Evolutionary conservation across 2,797 vertebrate species (phyloP).

Genomic region (Taenioides sp.): DNA sequence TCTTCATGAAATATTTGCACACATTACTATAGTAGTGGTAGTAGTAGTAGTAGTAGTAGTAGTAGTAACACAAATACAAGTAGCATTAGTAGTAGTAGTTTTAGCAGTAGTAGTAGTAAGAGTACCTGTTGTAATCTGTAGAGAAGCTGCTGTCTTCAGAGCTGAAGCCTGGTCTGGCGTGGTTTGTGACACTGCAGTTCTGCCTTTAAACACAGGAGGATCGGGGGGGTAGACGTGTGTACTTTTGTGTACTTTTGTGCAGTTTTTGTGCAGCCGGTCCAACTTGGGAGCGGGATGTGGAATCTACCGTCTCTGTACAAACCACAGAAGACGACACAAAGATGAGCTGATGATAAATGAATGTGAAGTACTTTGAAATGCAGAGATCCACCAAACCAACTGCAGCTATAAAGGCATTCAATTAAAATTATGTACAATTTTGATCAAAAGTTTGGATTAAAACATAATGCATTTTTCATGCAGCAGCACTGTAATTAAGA

Average conservation of each 20-base stretch:
- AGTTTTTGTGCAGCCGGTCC: constrained; percentile 26
- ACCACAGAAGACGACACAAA: constrained; percentile 28
- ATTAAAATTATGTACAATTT: neutral
- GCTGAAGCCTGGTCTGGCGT: constrained; percentile 35
- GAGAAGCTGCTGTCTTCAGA: constrained; percentile 39
- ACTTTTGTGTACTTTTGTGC: constrained; percentile 15
- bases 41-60: neutral
- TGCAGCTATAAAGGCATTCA: neutral
- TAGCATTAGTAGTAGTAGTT: neutral
- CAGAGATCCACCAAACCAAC: neutral
- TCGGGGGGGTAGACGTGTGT: neutral
- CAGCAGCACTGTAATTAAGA: neutral
- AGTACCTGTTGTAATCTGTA: constrained; percentile 3
- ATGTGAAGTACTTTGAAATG: neutral
- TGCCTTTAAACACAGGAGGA: constrained; percentile 57
- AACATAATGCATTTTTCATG: too few species aligned
- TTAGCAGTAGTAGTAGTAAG: neutral
- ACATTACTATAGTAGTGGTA: neutral
- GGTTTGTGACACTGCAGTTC: constrained; percentile 27
- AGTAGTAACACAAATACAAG: neutral
- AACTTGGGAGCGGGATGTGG: constrained; percentile 64
- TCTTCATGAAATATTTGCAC: neutral
- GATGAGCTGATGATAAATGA: constrained; percentile 14
- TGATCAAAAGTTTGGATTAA: too few species aligned
- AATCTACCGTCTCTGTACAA: constrained; percentile 60